Evolutionary conservation across 2,797 vertebrate genomes (phyloP).

Genomic region (Heterohyrax brucei): DNA sequence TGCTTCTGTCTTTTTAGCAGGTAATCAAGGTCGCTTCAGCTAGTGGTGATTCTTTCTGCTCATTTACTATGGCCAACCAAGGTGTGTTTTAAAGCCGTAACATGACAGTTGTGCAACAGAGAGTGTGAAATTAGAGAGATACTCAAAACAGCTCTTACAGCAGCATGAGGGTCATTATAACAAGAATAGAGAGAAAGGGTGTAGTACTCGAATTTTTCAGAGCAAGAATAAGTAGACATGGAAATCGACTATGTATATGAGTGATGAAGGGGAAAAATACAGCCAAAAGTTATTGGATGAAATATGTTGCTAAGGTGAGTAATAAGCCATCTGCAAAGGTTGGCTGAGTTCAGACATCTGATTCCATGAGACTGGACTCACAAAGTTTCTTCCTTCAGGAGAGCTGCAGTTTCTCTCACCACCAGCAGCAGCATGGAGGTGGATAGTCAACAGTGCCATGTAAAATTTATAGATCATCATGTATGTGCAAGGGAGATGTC

Average conservation of each 20-base stretch:
- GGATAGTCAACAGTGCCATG: neutral
- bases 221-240: neutral
- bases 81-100: neutral
- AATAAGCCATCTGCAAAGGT: neutral
- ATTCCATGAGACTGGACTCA: neutral
- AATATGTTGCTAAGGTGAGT: neutral
- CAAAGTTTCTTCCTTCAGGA: neutral
- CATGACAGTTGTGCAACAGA: neutral
- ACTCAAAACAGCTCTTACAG: neutral
- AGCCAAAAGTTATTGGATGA: neutral
- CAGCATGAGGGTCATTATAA: neutral
- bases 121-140: neutral
- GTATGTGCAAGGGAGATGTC: neutral
- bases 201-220: neutral
- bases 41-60: neutral
- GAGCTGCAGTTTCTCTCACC: neutral
- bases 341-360: neutral
- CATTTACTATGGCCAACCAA: neutral
- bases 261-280: neutral
- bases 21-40: neutral
- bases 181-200: neutral
- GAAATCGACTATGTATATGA: neutral
- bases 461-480: constrained; percentile 14
- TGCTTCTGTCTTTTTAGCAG: neutral
- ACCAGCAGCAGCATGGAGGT: neutral